Base-by-base conservation (phyloP, 2,888 invertebrate species). In the Acleris laterana region DNA sequence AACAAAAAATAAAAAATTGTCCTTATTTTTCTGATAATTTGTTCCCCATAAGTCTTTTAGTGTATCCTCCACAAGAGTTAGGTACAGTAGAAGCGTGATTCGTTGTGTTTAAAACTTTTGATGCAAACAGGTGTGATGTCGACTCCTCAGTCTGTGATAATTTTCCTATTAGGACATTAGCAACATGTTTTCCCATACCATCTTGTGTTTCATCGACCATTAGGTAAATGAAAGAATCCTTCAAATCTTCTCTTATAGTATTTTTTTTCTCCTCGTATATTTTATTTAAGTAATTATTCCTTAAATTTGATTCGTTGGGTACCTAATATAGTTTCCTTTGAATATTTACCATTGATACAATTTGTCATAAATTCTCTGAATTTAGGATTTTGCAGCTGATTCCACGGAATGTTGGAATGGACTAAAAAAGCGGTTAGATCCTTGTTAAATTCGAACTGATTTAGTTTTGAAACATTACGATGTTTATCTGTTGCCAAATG, bases 211-310 rank as follows among this genome's bases (percentile, higher is more conserved):
- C 44, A 6, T 32, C 46, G 49, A 59, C 49, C 46, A 59, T 46
- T 49, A 48, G 44, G 44, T 58, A 53, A 62, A 63, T 56, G 51
- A 62, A 58, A 48, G 63, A 28, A 32, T 32, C 32, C 32, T 32
- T 32, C 32, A 32, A 32, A 32, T 32, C 9, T 32, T 32, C 32
- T 32, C 9, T 32, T 32, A 32, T 32, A 32, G 32, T 32, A 32
- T 32, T 32, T 32, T 32, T 28, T 9, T 32, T 32, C 32, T 7
- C 9, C 9, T 32, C 32, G 32, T 32, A 32, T 32, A 32, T 32
- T 32, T 32, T 32, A 59, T 59, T 48, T 59, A 48, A 48, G 49
- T 48, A 59, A 32, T 59, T 59, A 59, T 49, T 59, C 32, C 48
- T 59, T 57, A 57, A 57, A 42, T 49, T 49, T 49, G 17, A 20